A percentile compares a stretch with the other conserved stretches of the same genome.
Evolutionary conservation across 2,888 invertebrate species (phyloP).

Genomic region (Tortricodes alternella): DNA sequence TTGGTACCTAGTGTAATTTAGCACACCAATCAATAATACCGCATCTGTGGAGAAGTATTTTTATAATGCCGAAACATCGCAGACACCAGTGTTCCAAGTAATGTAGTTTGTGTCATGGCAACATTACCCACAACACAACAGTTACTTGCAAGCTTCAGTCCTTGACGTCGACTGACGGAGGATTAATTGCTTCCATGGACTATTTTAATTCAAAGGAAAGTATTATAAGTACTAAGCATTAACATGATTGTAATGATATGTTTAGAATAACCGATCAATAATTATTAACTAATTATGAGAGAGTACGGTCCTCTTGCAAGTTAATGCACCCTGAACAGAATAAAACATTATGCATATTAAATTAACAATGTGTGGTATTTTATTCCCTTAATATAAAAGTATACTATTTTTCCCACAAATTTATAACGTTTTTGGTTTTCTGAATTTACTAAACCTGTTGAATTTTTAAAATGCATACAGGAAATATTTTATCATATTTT

Average conservation of each 20-base stretch:
- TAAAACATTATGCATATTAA: background rate
- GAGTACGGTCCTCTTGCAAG: background rate
- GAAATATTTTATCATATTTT: too few species aligned
- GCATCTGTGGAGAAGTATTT: too few species aligned
- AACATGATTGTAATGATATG: background rate
- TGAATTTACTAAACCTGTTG: too few species aligned
- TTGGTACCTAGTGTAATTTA: too few species aligned
- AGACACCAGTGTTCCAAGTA: background rate
- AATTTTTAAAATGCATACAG: too few species aligned
- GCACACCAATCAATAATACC: too few species aligned
- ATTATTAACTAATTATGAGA: background rate
- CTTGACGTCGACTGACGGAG: background rate
- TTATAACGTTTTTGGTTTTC: too few species aligned
- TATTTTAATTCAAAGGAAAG: slow-evolving; percentile 1
- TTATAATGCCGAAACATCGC: background rate
- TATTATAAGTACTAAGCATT: slow-evolving; percentile 2
- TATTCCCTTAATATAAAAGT: too few species aligned
- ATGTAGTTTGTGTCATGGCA: slow-evolving; percentile 2
- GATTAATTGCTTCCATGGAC: slow-evolving; percentile 16
- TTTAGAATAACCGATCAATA: background rate
- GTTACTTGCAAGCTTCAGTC: background rate
- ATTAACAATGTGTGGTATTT: too few species aligned
- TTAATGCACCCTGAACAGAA: background rate
- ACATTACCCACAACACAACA: slow-evolving; percentile 1
- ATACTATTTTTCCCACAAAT: too few species aligned